phyloP scores from a whole-genome alignment of 2,797 vertebrate genomes.

The Austrolebias charrua region DNA sequence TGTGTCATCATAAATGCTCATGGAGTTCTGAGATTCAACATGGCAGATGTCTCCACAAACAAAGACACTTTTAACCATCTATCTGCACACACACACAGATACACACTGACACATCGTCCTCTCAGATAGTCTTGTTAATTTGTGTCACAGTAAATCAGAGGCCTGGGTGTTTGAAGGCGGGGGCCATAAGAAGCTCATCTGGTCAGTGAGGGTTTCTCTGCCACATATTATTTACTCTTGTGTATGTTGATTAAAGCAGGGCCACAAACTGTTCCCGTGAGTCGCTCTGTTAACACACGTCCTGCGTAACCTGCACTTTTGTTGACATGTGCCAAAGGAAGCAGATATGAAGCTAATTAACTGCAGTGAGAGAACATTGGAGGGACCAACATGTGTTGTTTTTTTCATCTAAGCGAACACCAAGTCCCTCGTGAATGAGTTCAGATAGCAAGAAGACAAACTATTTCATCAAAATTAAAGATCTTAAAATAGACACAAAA shows the following conservation, averaged over 20 bases:
- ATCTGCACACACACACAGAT: conserved; percentile 13
- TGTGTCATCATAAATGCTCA: too few relatives aligned
- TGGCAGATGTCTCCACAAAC: background rate
- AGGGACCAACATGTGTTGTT: conserved; percentile 11
- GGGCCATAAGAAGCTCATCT: conserved; percentile 63
- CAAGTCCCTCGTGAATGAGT: background rate
- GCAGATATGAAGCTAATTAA: conserved; percentile 45
- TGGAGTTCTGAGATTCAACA: background rate
- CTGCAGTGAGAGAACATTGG: conserved; percentile 29
- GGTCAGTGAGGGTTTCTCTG: conserved; percentile 39
- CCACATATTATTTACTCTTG: conserved; percentile 45
- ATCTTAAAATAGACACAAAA: too few relatives aligned
- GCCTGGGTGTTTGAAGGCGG: conserved; percentile 35
- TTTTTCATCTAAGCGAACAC: conserved; percentile 26
- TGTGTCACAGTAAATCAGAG: conserved; percentile 69
- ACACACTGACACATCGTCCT: conserved; percentile 13
- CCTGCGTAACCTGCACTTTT: conserved; percentile 26
- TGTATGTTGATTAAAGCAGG: conserved; percentile 60
- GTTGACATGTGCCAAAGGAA: conserved; percentile 29
- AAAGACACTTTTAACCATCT: conserved; percentile 1
- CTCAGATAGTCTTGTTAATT: conserved; percentile 56
- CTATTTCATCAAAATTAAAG: too few relatives aligned
- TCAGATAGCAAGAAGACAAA: too few relatives aligned
- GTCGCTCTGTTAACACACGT: conserved; percentile 48
- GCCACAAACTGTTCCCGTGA: conserved; percentile 29